Evolutionary conservation across 1,140 invertebrate genomes (phyloP).

Genomic region (Halyomorpha halys): DNA sequence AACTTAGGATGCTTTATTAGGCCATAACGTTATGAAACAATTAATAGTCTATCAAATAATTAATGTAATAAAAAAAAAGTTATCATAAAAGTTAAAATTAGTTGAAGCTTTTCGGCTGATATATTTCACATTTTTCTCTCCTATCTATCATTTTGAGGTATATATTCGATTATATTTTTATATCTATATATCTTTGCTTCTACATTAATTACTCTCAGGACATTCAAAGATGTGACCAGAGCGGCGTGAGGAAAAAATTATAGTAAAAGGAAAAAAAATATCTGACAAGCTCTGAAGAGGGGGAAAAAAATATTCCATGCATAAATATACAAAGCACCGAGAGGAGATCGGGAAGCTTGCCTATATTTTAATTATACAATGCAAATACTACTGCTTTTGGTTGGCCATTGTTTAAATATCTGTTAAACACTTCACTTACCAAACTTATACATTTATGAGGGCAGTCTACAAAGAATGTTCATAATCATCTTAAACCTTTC

Average conservation of each 20-base stretch:
- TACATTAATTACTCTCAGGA: too few relatives aligned
- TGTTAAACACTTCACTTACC: neutral
- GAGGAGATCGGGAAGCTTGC: neutral
- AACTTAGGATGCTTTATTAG: too few relatives aligned
- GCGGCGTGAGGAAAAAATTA: neutral
- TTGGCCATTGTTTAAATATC: constrained; percentile 6
- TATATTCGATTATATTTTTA: too few relatives aligned
- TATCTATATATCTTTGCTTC: too few relatives aligned
- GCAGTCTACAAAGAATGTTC: neutral
- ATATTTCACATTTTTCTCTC: too few relatives aligned
- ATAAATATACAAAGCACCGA: constrained; percentile 15
- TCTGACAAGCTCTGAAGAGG: constrained; percentile 2
- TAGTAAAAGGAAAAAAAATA: neutral
- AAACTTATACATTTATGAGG: neutral
- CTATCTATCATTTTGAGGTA: too few relatives aligned
- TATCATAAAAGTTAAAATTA: too few relatives aligned
- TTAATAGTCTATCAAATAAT: too few relatives aligned
- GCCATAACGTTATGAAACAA: too few relatives aligned
- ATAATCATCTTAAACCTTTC: too few relatives aligned
- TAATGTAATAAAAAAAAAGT: too few relatives aligned
- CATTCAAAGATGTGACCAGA: neutral
- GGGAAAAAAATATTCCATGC: constrained; percentile 25
- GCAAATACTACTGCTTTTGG: constrained; percentile 15
- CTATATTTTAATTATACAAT: constrained; percentile 25
- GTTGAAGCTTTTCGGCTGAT: too few relatives aligned